These are phyloP conservation scores for Ia io DNA, from an alignment of 2,113 vertebrate species.

Conservation along the genomic window DNA sequence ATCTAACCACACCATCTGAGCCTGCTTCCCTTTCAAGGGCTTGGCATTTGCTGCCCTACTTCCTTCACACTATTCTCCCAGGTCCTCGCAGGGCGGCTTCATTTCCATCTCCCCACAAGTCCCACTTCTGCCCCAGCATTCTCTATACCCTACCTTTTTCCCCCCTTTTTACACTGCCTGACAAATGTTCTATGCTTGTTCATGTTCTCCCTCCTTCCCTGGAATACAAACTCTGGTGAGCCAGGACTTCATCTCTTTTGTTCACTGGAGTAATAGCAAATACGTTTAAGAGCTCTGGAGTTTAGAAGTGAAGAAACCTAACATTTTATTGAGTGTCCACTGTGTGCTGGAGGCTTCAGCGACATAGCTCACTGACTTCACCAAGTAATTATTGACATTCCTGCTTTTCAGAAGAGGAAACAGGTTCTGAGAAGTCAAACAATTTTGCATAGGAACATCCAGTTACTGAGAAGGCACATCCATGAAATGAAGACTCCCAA, in stretches of 20 bases:
- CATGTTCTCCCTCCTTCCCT: not conserved
- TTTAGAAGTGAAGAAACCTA: not conserved
- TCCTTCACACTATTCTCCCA: not conserved
- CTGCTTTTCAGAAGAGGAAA: slow-evolving; percentile 4
- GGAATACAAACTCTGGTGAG: not conserved
- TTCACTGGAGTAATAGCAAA: not conserved
- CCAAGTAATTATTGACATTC: not conserved
- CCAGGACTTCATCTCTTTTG: not conserved
- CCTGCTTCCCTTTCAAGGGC: not conserved
- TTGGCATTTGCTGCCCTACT: not conserved
- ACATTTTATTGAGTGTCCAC: not conserved
- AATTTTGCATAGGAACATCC: not conserved
- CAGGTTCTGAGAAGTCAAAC: not conserved
- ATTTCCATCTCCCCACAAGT: not conserved
- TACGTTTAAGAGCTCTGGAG: not conserved
- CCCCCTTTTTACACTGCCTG: not conserved
- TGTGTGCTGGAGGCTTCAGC: not conserved
- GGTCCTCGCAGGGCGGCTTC: not conserved
- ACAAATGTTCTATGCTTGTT: not conserved
- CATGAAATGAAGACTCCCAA: not conserved
- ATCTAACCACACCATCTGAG: not conserved
- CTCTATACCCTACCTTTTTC: not conserved
- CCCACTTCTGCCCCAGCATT: not conserved
- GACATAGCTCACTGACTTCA: not conserved
- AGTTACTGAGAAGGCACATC: not conserved